These are phyloP conservation scores for Lepus timidus DNA, from an alignment of 2,113 vertebrate species.

Conservation along the genomic window DNA sequence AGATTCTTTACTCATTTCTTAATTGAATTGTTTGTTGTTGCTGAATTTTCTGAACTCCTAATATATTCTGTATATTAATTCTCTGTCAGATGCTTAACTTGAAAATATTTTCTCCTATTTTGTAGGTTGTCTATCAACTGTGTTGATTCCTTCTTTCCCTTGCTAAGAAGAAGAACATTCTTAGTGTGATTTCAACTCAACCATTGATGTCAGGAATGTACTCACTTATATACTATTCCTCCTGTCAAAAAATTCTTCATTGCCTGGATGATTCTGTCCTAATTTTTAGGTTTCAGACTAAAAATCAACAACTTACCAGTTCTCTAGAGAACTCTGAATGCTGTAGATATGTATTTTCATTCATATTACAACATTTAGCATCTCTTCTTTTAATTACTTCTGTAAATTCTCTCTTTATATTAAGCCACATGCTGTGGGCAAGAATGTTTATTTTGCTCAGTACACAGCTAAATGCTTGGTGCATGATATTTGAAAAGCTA, in stretches of 20 bases:
- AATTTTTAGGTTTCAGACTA: neutral
- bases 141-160: no score
- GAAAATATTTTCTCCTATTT: no score
- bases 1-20: no score
- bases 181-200: neutral
- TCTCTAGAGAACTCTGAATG: neutral
- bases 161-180: no score
- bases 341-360: neutral
- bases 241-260: neutral
- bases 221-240: neutral
- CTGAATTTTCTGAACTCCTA: no score
- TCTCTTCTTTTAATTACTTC: conserved; percentile 20
- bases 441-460: conserved; percentile 45
- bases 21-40: no score
- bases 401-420: conserved; percentile 46
- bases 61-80: no score
- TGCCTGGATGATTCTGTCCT: neutral
- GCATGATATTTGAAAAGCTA: conserved; percentile 32
- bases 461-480: conserved; percentile 24
- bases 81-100: no score
- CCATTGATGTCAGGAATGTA: neutral
- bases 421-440: conserved; percentile 18
- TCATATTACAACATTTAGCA: neutral
- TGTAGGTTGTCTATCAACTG: no score
- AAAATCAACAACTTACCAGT: neutral